phyloP scores from a whole-genome alignment of 1,140 invertebrate species.

The Aphaenogaster floridana region DNA sequence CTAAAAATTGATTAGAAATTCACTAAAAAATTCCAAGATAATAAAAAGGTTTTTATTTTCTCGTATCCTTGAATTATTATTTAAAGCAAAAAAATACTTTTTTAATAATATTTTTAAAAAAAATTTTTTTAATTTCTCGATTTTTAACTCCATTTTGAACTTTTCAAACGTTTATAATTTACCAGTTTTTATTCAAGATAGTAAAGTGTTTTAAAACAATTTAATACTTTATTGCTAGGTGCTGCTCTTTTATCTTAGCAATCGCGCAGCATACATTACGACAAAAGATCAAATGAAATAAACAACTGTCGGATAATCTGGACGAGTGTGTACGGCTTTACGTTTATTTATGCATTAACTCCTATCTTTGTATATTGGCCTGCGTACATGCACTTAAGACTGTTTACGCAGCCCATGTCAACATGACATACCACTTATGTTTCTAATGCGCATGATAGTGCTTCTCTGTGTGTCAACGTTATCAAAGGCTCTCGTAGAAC shows the following conservation, averaged over 20 bases:
- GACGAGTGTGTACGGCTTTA: neutral
- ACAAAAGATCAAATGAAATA: conserved; percentile 8
- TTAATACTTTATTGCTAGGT: neutral
- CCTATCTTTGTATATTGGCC: conserved; percentile 28
- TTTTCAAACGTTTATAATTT: neutral
- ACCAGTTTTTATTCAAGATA: neutral
- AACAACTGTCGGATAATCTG: neutral
- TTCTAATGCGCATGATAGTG: conserved; percentile 65
- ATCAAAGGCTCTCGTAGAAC: conserved; percentile 57
- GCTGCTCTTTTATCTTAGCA: neutral
- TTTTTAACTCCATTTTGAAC: neutral
- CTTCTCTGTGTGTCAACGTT: conserved; percentile 36
- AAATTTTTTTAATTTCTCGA: neutral
- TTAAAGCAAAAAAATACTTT: neutral
- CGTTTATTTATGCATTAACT: conserved; percentile 50
- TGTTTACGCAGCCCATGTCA: conserved; percentile 47
- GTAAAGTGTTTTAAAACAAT: neutral
- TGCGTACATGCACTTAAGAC: conserved; percentile 56
- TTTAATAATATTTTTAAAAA: neutral
- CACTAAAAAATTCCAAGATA: neutral
- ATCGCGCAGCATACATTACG: neutral
- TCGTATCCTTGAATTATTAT: neutral
- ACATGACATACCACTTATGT: conserved; percentile 62
- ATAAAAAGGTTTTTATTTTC: neutral
- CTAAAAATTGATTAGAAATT: neutral